These are phyloP conservation scores for Sphaeridia pumilis DNA, from an alignment of 2,888 invertebrate species.

Conservation along the genomic window DNA sequence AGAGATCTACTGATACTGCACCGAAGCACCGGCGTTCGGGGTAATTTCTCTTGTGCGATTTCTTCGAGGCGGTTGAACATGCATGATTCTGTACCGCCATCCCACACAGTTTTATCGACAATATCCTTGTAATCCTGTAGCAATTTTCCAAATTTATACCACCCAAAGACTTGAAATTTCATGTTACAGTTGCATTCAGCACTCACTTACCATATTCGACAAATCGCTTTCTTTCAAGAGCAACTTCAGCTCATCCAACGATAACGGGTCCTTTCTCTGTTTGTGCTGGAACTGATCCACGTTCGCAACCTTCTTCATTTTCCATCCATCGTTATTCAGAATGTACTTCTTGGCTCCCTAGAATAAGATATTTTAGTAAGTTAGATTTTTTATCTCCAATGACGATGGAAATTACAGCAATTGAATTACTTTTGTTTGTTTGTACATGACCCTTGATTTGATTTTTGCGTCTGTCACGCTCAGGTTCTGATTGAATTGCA, in stretches of 20 bases:
- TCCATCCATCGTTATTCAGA: constrained; percentile 24
- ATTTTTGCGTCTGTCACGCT: constrained; percentile 60
- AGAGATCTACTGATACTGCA: constrained; percentile 73
- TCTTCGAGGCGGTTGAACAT: constrained; percentile 96
- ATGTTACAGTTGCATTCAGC: too few relatives aligned
- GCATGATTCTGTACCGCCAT: constrained; percentile 85
- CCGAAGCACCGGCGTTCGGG: constrained; percentile 65
- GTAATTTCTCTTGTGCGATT: constrained; percentile 58
- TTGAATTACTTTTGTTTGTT: constrained; percentile 68
- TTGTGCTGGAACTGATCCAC: constrained; percentile 15
- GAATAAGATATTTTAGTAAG: too few relatives aligned
- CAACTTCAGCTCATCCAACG: constrained; percentile 19
- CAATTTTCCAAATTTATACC: too few relatives aligned
- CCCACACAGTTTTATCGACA: constrained; percentile 47
- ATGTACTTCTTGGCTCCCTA: constrained; percentile 31
- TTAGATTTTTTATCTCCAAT: too few relatives aligned
- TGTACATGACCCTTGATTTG: constrained; percentile 81
- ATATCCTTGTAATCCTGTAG: constrained; percentile 26
- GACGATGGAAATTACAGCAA: too few relatives aligned
- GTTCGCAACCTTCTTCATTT: constrained; percentile 10
- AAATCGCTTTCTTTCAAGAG: constrained; percentile 17
- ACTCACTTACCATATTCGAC: constrained; percentile 19
- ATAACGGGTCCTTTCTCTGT: constrained; percentile 15
- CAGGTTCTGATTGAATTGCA: constrained; percentile 83
- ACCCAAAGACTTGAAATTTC: too few relatives aligned